Evolutionary conservation across 2,888 invertebrate genomes (phyloP).

Genomic region (Drosophila kanekoi): DNA sequence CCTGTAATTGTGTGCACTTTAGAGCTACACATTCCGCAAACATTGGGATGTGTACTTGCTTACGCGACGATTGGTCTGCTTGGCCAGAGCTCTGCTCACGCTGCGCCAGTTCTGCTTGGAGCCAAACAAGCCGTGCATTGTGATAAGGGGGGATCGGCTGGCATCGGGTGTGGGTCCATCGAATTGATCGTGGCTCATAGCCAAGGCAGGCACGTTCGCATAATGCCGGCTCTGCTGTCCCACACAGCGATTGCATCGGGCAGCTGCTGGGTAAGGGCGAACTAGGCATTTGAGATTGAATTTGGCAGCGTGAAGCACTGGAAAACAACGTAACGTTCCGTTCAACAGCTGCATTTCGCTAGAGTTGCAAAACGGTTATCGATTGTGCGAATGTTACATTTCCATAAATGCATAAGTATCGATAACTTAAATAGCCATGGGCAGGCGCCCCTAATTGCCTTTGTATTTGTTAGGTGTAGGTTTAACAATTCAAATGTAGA

Average conservation of each 20-base stretch:
- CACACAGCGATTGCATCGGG: neutral
- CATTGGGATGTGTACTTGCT: neutral
- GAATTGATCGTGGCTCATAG: slow-evolving; percentile 89
- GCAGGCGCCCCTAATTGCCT: neutral
- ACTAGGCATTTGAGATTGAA: slow-evolving; percentile 11
- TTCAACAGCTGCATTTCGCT: slow-evolving; percentile 54
- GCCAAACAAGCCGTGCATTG: slow-evolving; percentile 95
- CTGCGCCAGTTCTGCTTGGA: slow-evolving; percentile 95
- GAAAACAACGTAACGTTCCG: slow-evolving; percentile 59
- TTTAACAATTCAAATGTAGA: neutral
- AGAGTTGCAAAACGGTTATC: slow-evolving; percentile 32
- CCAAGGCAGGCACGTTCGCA: slow-evolving; percentile 85
- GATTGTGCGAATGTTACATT: slow-evolving; percentile 11
- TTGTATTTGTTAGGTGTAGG: neutral
- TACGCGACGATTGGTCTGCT: slow-evolving; percentile 87
- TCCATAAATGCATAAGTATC: neutral
- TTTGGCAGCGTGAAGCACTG: slow-evolving; percentile 12
- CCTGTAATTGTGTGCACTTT: slow-evolving; percentile 45
- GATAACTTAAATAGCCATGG: neutral
- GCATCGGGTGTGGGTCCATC: slow-evolving; percentile 85
- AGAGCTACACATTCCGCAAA: neutral
- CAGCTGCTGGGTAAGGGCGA: neutral
- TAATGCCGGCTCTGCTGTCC: slow-evolving; percentile 10
- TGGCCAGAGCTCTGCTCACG: slow-evolving; percentile 89
- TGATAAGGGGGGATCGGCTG: slow-evolving; percentile 88